Evolutionary conservation across 2,797 vertebrate species (phyloP), one percentile per base, ranked within the genome.

Genomic region (Enteromius paludinosus): DNA sequence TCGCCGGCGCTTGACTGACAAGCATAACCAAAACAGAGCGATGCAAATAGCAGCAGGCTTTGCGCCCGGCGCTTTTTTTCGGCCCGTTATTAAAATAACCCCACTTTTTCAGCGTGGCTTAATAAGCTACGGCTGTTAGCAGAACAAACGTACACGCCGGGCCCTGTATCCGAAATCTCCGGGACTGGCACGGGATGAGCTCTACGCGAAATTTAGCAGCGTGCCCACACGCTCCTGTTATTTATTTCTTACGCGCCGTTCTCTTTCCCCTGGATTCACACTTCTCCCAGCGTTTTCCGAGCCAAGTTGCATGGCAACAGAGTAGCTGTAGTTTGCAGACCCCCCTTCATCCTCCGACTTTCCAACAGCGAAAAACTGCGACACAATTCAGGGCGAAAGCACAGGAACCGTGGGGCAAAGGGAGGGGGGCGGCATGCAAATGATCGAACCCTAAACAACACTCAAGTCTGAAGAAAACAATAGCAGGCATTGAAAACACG

Each of bases 111-210:
- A 92, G 89, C 91, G 89, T 92, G 93, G 93, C 92, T 94, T 94
- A 93, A 93, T 95, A 92, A 92, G 92, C 88, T 82, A 93, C 89
- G 93, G 90, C 89, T 91, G 92, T 93, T 93, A 93, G 78, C 87
- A 86, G 90, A 92, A 94, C 92, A 94, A 93, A 92, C 93, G 92
- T 89, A 81, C 85, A 87, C 87, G 91, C 25, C 59, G 59, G 86
- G 88, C 88, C 88, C 41, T 43, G 41, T 88, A 88, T 92, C 90
- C 90, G 90, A 90, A 91, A 91, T 77, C 91, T 89, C 79, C 84
- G 90, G 85, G 52, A 77, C 79, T 90, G 87, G 84, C 84, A 86
- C 84, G 85, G 90, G 88, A 83, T 71, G 80, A 71, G 84, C 84
- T 64, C 69, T 71, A 72, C 69, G 25, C 43, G 41, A 83, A 83